Conservation (phyloP, 2,888 invertebrate genomes). For the Epinotia nisella region DNA sequence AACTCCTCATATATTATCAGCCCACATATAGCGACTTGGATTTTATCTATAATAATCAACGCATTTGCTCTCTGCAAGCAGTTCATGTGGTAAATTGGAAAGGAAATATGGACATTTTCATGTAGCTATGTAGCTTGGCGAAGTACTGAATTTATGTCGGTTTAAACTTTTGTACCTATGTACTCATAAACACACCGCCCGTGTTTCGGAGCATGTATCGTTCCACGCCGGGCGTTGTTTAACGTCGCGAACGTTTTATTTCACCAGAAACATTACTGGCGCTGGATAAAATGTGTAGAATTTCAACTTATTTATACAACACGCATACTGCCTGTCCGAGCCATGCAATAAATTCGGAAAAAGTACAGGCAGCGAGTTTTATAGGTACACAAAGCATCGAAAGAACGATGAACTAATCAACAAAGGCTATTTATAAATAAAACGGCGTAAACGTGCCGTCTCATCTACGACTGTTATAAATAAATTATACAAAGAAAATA, state of each 20-base stretch:
- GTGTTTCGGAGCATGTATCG: conserved; percentile 3
- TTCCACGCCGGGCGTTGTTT: conserved; percentile 9
- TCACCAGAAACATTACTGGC: conserved; percentile 23
- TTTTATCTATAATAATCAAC: too few relatives aligned
- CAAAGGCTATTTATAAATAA: conserved; percentile 14
- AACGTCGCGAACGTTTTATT: conserved; percentile 29
- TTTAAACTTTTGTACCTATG: neutral
- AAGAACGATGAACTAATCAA: neutral
- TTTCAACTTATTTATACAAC: conserved; percentile 27
- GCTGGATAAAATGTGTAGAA: conserved; percentile 31
- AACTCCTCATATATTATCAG: too few relatives aligned
- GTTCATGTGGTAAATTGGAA: too few relatives aligned
- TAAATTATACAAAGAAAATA: conserved; percentile 7
- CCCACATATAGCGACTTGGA: too few relatives aligned
- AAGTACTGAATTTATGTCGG: too few relatives aligned
- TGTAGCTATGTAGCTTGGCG: too few relatives aligned
- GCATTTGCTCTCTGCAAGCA: too few relatives aligned
- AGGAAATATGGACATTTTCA: too few relatives aligned
- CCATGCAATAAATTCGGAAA: conserved; percentile 27
- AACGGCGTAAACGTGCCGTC: neutral
- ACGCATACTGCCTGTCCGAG: conserved; percentile 16
- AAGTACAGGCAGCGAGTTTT: conserved; percentile 21
- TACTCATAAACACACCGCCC: neutral
- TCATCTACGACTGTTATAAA: conserved; percentile 16
- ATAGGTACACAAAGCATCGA: conserved; percentile 17